Base-by-base conservation (phyloP, 1,140 invertebrate species). In the Drosophila rhopaloa region DNA sequence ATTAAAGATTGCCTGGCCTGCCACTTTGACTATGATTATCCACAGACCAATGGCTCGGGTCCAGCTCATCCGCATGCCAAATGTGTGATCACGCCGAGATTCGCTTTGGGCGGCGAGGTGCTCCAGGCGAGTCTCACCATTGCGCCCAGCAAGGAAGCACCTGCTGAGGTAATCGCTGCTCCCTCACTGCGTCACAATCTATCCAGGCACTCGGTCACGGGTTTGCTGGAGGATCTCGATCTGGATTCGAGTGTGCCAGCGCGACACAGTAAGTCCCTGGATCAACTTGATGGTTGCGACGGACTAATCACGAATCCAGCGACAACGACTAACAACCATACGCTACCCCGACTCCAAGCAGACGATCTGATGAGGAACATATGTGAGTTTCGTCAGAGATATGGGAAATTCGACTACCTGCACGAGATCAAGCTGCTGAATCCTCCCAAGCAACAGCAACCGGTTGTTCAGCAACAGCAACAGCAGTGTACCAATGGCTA, bases 211-310 rank as follows among this genome's bases (percentile, higher is more conserved):
- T 94, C 94, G n/a, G 93, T 94, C 7, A 94, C 94, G 7, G 94
- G 94, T 2, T 76, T 94, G 59, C 78, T 94, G 55, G 94, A 94
- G 44, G 82, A 74, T 91, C 65, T 86, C 8, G 79, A 76, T 24
- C 51, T 73, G 7, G 79, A 76, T 11, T 16, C 62, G 11, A 71
- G 24, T 32, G 53, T 74, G 53, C 40, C 93, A 32, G 95, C 95
- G 5, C 94, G 96, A 50, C 96, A 97, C 88, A 97, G 96, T 86
- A 97, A 97, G 83, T 97, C 96, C 0, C 86, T 97, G 41, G 96
- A 97, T 89, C 96, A 97, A 76, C 85, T 97, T 14, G 94, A 94
- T 81, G 91, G 91, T 24, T 66, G 73, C 11, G 81, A 81, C 14
- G 79, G 46, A 5, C 48, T n/a, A 50, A 70, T n/a, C 65, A 61